Percentiles rank a stretch among this genome's conserved stretches.
Evolutionary conservation across 2,888 invertebrate species (phyloP).

Genomic region (Heteromyza rotundicornis): DNA sequence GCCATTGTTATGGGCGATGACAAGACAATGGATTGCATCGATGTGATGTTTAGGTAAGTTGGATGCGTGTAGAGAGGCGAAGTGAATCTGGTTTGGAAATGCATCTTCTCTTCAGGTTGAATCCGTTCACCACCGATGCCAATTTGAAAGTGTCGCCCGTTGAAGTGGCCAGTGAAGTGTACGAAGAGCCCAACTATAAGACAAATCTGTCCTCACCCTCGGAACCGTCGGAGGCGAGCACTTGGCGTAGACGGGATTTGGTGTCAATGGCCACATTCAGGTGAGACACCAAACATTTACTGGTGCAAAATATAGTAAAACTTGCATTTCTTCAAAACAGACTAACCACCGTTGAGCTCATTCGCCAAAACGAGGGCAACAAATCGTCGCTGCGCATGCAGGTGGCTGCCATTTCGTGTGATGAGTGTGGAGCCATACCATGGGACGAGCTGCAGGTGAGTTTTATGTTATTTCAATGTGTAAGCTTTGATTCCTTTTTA

Average conservation of each 20-base stretch:
- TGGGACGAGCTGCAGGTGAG: slow-evolving; percentile 94
- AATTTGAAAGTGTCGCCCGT: slow-evolving; percentile 64
- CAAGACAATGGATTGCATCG: slow-evolving; percentile 72
- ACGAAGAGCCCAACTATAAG: slow-evolving; percentile 70
- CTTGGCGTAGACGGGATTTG: slow-evolving; percentile 79
- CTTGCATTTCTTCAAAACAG: too few species aligned
- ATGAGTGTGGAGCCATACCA: slow-evolving; percentile 86
- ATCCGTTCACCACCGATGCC: slow-evolving; percentile 64
- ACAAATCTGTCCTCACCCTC: slow-evolving; percentile 79
- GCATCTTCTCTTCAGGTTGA: slow-evolving; percentile 54
- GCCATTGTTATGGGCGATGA: slow-evolving; percentile 74
- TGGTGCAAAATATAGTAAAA: too few species aligned
- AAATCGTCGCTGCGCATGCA: slow-evolving; percentile 73
- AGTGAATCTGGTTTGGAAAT: not conserved
- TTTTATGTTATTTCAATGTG: slow-evolving; percentile 15
- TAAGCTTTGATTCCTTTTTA: slow-evolving; percentile 19
- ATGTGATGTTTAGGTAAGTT: slow-evolving; percentile 71
- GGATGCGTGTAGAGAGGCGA: not conserved
- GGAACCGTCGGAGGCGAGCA: slow-evolving; percentile 81
- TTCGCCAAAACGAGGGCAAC: slow-evolving; percentile 74
- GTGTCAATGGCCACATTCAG: slow-evolving; percentile 66
- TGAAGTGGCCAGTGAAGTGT: slow-evolving; percentile 84
- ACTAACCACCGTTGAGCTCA: slow-evolving; percentile 75
- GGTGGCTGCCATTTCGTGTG: slow-evolving; percentile 74
- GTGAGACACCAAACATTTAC: too few species aligned